A percentile compares a stretch with the other conserved stretches of the same genome.
Conservation (phyloP, 2,888 invertebrate species). For the Parasteatoda lunata region DNA sequence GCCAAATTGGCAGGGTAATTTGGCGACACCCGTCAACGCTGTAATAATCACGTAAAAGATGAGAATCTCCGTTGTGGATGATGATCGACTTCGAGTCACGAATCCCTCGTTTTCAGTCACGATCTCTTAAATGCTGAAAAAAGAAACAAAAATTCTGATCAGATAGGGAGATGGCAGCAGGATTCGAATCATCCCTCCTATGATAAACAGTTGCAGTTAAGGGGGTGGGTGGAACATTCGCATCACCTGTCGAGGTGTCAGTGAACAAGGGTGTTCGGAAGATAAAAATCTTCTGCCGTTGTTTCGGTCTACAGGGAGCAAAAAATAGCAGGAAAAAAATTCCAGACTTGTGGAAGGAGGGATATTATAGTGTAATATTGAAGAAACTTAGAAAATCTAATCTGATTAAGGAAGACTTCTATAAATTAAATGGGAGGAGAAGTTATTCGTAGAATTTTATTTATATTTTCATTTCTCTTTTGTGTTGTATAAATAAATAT, state of each 20-base stretch:
- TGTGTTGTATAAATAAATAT: too few species aligned
- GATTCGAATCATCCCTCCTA: background rate
- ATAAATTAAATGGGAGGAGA: too few species aligned
- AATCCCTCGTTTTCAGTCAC: constrained; percentile 39
- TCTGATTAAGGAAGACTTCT: too few species aligned
- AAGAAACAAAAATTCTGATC: constrained; percentile 1
- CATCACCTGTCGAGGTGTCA: constrained; percentile 54
- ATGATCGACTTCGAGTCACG: constrained; percentile 42
- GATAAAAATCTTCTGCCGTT: constrained; percentile 13
- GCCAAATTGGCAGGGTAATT: constrained; percentile 50
- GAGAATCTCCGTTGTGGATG: constrained; percentile 52
- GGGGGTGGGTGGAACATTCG: constrained; percentile 20
- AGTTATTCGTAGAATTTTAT: too few species aligned
- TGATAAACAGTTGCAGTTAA: constrained; percentile 49
- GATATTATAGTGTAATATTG: too few species aligned
- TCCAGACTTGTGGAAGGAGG: background rate
- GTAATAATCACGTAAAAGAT: constrained; percentile 36
- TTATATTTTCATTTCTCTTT: too few species aligned
- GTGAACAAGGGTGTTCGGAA: constrained; percentile 27
- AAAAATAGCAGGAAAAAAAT: background rate
- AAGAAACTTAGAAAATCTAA: too few species aligned
- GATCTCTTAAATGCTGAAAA: constrained; percentile 12
- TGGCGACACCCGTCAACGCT: constrained; percentile 64
- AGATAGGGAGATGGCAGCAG: background rate
- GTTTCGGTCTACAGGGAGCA: background rate